Evolutionary conservation across 2,888 invertebrate species (phyloP).

Genomic region (Nemotelus nigrinus): DNA sequence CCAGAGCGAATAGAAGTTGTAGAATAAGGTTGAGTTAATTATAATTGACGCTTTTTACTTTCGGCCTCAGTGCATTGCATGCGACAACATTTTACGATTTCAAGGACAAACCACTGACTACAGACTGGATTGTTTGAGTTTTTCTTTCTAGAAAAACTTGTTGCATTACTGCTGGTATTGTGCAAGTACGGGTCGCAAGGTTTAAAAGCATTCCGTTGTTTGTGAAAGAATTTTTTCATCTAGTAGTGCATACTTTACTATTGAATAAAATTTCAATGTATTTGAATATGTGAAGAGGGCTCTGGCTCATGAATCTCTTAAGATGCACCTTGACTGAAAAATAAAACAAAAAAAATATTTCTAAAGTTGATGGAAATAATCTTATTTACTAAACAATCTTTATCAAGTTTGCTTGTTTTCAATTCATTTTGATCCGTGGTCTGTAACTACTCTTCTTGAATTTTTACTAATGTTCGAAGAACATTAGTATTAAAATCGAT

Average conservation of each 20-base stretch:
- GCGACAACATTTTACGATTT: not conserved
- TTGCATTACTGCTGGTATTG: not conserved
- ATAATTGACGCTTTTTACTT: conserved; percentile 28
- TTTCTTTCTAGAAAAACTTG: not conserved
- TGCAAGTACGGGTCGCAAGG: not conserved
- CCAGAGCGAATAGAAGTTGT: not conserved
- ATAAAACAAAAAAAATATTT: no score
- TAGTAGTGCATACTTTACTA: not conserved
- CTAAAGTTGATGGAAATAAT: no score
- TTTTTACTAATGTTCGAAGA: no score
- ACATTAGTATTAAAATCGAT: no score
- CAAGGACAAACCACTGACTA: not conserved
- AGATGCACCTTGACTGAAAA: no score
- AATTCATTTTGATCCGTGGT: no score
- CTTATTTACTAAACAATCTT: no score
- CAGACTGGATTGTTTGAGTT: not conserved
- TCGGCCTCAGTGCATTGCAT: not conserved
- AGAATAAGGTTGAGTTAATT: conserved; percentile 18
- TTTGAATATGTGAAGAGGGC: no score
- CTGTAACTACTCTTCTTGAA: no score
- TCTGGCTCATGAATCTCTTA: no score
- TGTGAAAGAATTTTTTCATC: not conserved
- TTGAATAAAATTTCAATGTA: no score
- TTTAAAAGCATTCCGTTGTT: conserved; percentile 31
- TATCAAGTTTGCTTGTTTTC: no score